Conservation (phyloP, 2,888 invertebrate species). For the Steinernema carpocapsae region DNA sequence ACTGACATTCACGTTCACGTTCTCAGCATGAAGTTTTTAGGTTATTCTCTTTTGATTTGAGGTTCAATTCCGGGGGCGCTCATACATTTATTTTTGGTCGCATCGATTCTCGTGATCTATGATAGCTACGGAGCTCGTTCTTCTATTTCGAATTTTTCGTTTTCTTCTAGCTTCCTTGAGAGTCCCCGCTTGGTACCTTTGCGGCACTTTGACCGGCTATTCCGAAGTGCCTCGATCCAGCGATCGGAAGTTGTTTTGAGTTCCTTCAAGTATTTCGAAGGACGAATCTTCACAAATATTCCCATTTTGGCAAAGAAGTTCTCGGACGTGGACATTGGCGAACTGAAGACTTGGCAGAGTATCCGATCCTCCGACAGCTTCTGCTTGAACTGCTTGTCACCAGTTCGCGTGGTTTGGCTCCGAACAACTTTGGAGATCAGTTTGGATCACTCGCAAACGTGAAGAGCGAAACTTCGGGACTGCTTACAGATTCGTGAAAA, state of each 20-base stretch:
- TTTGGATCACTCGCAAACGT: too few species aligned
- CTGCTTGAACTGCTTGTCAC: neutral
- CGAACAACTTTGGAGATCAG: neutral
- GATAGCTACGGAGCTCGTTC: too few species aligned
- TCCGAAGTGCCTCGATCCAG: neutral
- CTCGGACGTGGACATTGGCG: neutral
- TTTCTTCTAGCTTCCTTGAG: too few species aligned
- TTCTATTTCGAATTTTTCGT: too few species aligned
- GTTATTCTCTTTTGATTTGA: too few species aligned
- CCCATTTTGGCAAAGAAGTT: neutral
- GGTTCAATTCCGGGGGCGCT: too few species aligned
- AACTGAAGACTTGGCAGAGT: neutral
- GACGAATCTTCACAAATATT: neutral
- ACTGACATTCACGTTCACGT: too few species aligned
- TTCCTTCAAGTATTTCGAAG: neutral
- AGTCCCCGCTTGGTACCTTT: neutral
- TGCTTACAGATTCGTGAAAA: too few species aligned
- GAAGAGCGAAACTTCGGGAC: too few species aligned
- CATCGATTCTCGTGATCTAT: too few species aligned
- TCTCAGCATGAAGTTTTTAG: too few species aligned
- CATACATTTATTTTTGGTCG: too few species aligned
- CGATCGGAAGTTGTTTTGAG: neutral
- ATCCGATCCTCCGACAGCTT: neutral
- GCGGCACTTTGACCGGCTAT: neutral
- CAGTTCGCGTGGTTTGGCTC: neutral